Evolutionary conservation across 2,797 vertebrate species (phyloP), one percentile per base, ranked within the genome.

Genomic region (Gephyroberyx darwinii): DNA sequence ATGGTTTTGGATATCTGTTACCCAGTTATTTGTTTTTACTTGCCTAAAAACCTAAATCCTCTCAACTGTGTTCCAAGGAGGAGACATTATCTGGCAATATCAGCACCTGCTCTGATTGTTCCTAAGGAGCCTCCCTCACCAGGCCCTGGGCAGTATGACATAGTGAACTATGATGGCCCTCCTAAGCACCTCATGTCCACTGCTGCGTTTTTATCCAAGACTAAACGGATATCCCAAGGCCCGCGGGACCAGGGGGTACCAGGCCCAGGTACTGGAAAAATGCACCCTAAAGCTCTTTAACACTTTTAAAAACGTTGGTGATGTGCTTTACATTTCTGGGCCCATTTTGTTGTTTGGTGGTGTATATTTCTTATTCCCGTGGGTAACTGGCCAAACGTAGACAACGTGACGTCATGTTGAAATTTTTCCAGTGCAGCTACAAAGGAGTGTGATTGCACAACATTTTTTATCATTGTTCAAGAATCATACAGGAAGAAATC

Each of bases 121-220:
- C 80, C 85, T 0, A 91, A 92, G 31, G 86, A 85, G 52, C 94
- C 92, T 0, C 84, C 92, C 10, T 47, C 47, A 0, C 94, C 93
- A 0, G 95, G 95, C 0, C 95, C 95, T 0, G 93, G 93, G 0
- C 94, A 95, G 14, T 92, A 93, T 0, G 74, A 95, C 17, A 74
- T 94, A 0, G 72, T 82, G 22, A 74, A 80, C 65, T 85, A 75
- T 39, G 4, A 37, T 0, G 55, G 59, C 0, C 72, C 77, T 0
- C 47, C 85, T 4, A 94, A 93, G 52, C 90, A 59, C 20, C 85
- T 88, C 19, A 85, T 90, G 64, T 93, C 93, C 9, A 91, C 90
- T 0, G 93, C 94, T 0, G 92, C 71, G 0, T 96, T 95, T 17
- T 86, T 93, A 69, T 96, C 95, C n/a, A 93, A 58, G 64, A 94